Base-by-base conservation (phyloP, 1,140 invertebrate genomes). In the Eumeta japonica region DNA sequence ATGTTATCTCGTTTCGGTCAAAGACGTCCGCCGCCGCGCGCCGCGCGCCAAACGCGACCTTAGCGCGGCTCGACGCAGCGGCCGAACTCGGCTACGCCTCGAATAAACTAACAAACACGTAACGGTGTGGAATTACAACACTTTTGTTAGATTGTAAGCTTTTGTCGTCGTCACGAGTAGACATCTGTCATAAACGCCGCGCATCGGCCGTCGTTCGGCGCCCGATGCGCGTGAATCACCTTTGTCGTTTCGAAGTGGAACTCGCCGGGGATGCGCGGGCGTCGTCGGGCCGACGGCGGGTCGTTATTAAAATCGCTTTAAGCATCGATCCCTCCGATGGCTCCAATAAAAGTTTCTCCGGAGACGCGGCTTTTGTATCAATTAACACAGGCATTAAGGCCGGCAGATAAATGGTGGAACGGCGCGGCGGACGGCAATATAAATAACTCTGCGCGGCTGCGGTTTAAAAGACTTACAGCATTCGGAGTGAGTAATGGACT, bases 101-200 rank as follows among this genome's bases (percentile, higher is more conserved):
- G 13, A 7, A 29, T 35, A 17, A 30, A 30, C 29, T 40, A 45
- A 43, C 42, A 53, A 50, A 50, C 39, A 56, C 43, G 48, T 64
- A 62, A 70, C 60, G 62, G 65, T 59, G 60, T 63, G 50, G 52
- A 46, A 58, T 63, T 62, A 64, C 56, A 60, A 64, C 56, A 61
- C 59, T 62, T 59, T 60, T 62, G 55, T 61, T 58, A 52, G 48
- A 61, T 62, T 55, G 50, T 67, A 55, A 54, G 50, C 62, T 64
- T 67, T 67, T 62, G 57, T 67, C 53, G 54, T 58, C 44, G 48
- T 50, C 50, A 47, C 46, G 45, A 48, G 50, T 51, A 53, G 44
- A 55, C 52, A 55, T 64, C 62, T 55, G 56, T 52, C 55, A 55
- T 58, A 61, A 62, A 50, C 45, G 19, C 39, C 35, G 39, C 29